Evolutionary conservation across 2,888 invertebrate genomes (phyloP), one percentile per base, ranked within the genome.

Genomic region (Aphrophora alni): DNA sequence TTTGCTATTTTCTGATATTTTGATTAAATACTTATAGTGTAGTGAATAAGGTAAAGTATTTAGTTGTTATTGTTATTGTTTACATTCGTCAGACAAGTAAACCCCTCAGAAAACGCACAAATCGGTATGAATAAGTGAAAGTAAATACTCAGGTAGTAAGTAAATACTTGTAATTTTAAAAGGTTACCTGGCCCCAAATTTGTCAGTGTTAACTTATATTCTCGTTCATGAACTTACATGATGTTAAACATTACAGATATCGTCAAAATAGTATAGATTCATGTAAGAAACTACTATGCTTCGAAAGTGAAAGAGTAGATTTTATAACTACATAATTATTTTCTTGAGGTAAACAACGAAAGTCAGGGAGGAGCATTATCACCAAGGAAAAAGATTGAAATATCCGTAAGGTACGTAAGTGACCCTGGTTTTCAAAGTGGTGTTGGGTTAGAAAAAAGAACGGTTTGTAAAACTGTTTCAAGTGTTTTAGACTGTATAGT

Each of bases 171-270:
- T 44, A 44, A 10, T 44, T 44, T 44, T 44, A 7, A 12, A 44
- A 14, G 44, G 8, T 44, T 7, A 44, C 14, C 44, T 44, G 14
- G 12, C 44, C 44, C 44, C 44, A 44, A 7, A 44, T 51, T 77
- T 0, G 69, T 77, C 59, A 73, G 71, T 24, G 72, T 69, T 81
- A 5, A 59, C 69, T 33, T 73, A 72, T 38, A 79, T 75, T n/a
- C 68, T 70, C 72, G 59, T 77, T 68, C 72, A 81, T 14, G 78
- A 79, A 1, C n/a, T n/a, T n/a, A n/a, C 75, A 78, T 14, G 79
- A 82, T 27, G 33, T 38, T 27, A 75, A 81, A 78, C 71, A 77
- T 75, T 73, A 70, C 27, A 68, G 68, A 21, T 8, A 21, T 68
- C n/a, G n/a, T n/a, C n/a, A n/a, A n/a, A n/a, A n/a, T n/a, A n/a